These are phyloP conservation scores for Itoplectis maculator DNA, from an alignment of 2,888 invertebrate genomes.

Conservation along the genomic window DNA sequence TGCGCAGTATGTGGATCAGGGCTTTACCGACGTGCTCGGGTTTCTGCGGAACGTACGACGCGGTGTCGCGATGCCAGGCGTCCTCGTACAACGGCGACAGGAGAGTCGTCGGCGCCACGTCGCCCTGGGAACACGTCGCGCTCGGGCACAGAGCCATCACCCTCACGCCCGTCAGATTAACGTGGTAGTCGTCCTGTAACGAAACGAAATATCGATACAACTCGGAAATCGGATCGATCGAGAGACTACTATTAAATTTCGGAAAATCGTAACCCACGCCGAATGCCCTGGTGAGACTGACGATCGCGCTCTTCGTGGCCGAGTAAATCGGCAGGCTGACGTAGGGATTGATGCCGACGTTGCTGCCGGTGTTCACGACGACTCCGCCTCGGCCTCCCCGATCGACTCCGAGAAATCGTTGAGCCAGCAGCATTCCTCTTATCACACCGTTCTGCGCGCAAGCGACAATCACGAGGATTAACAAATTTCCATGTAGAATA, in stretches of 20 bases:
- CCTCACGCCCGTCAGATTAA: slow-evolving; percentile 89
- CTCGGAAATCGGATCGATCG: no score
- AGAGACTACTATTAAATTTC: no score
- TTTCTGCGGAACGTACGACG: slow-evolving; percentile 88
- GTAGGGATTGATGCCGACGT: slow-evolving; percentile 89
- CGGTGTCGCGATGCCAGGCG: slow-evolving; percentile 90
- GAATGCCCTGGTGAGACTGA: slow-evolving; percentile 90
- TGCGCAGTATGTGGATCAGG: slow-evolving; percentile 88
- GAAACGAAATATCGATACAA: not conserved
- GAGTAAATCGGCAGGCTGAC: slow-evolving; percentile 91
- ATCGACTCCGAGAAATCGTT: slow-evolving; percentile 91
- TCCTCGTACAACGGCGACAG: slow-evolving; percentile 90
- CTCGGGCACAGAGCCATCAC: slow-evolving; percentile 90
- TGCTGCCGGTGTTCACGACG: slow-evolving; percentile 91
- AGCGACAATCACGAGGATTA: not conserved
- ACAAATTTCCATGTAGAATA: not conserved
- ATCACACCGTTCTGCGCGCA: slow-evolving; percentile 90
- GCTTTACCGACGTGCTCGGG: slow-evolving; percentile 90
- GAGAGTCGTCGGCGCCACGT: slow-evolving; percentile 88
- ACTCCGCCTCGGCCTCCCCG: slow-evolving; percentile 91
- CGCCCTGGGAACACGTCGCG: slow-evolving; percentile 88
- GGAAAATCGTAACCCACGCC: slow-evolving; percentile 86
- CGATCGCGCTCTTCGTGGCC: slow-evolving; percentile 91
- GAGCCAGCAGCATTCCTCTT: slow-evolving; percentile 90
- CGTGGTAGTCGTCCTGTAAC: slow-evolving; percentile 89